A percentile compares a stretch with the other conserved stretches of the same genome.
phyloP scores from a whole-genome alignment of 1,140 invertebrate species.

The Drosophila nigromelanica region DNA sequence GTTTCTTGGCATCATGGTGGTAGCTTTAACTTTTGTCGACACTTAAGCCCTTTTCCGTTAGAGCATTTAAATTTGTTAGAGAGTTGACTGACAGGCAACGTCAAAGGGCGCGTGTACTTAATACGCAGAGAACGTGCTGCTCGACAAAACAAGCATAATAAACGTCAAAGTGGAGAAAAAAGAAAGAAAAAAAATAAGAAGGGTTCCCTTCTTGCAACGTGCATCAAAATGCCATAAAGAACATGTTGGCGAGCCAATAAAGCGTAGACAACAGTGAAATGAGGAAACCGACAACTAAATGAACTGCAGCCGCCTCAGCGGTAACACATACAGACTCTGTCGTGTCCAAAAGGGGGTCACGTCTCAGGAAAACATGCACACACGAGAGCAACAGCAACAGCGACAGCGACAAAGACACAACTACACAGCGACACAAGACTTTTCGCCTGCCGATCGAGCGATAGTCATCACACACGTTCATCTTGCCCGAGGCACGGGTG shows the following conservation, averaged over 20 bases:
- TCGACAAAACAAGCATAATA: constrained; percentile 70
- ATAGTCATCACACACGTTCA: constrained; percentile 30
- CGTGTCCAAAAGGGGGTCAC: constrained; percentile 15
- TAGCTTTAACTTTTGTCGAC: not conserved
- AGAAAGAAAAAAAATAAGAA: constrained; percentile 31
- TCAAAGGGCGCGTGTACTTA: constrained; percentile 65
- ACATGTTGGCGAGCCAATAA: constrained; percentile 76
- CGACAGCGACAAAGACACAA: not conserved
- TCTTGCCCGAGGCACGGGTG: not conserved
- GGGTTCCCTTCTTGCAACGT: constrained; percentile 63
- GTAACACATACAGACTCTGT: constrained; percentile 12
- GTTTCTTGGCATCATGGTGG: not conserved
- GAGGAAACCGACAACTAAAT: constrained; percentile 52
- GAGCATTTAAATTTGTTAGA: constrained; percentile 42
- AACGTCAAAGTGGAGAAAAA: constrained; percentile 53
- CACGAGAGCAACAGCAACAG: not conserved
- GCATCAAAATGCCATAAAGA: constrained; percentile 74
- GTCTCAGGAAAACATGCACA: constrained; percentile 33
- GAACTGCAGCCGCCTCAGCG: constrained; percentile 47
- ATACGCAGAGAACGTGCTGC: constrained; percentile 67
- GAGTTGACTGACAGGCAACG: constrained; percentile 51
- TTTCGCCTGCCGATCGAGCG: constrained; percentile 30
- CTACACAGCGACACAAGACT: constrained; percentile 12
- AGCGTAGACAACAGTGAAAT: constrained; percentile 56
- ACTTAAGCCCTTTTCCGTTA: constrained; percentile 1